phyloP scores from a whole-genome alignment of 2,888 invertebrate species.

The Laspeyria flexula region DNA sequence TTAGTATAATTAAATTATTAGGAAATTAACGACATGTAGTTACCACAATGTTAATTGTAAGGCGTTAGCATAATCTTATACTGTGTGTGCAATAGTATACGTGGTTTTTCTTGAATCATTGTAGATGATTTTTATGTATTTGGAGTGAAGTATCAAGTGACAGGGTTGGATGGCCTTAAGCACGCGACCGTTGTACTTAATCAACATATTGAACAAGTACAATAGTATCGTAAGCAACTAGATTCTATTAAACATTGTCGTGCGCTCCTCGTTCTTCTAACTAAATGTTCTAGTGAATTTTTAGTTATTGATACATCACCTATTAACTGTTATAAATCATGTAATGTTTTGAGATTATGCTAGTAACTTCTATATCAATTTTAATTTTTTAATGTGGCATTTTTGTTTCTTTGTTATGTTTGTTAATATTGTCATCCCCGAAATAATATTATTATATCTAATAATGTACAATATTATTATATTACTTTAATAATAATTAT shows the following conservation, averaged over 20 bases:
- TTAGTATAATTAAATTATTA: slow-evolving; percentile 57
- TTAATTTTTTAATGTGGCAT: slow-evolving; percentile 52
- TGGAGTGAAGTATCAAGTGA: slow-evolving; percentile 56
- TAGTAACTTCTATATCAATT: slow-evolving; percentile 60
- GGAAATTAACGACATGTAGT: slow-evolving; percentile 68
- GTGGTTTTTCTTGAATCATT: slow-evolving; percentile 55
- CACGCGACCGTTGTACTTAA: slow-evolving; percentile 58
- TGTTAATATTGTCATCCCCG: slow-evolving; percentile 69
- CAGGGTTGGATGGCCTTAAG: slow-evolving; percentile 72
- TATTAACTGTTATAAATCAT: slow-evolving; percentile 48
- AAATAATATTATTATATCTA: slow-evolving; percentile 72
- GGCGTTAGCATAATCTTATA: slow-evolving; percentile 74
- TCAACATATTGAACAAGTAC: slow-evolving; percentile 49
- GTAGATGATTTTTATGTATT: slow-evolving; percentile 51
- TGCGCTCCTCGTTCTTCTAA: slow-evolving; percentile 40
- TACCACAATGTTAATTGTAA: slow-evolving; percentile 71
- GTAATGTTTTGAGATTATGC: slow-evolving; percentile 73
- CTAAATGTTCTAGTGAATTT: slow-evolving; percentile 36
- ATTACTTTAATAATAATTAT: too few species aligned
- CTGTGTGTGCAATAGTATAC: slow-evolving; percentile 80
- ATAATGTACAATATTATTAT: slow-evolving; percentile 73
- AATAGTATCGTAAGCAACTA: slow-evolving; percentile 49
- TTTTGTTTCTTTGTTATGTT: slow-evolving; percentile 83
- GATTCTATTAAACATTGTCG: slow-evolving; percentile 33
- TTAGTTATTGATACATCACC: slow-evolving; percentile 55